phyloP scores from a whole-genome alignment of 2,797 vertebrate species.

The Acestrorhynchus altus region DNA sequence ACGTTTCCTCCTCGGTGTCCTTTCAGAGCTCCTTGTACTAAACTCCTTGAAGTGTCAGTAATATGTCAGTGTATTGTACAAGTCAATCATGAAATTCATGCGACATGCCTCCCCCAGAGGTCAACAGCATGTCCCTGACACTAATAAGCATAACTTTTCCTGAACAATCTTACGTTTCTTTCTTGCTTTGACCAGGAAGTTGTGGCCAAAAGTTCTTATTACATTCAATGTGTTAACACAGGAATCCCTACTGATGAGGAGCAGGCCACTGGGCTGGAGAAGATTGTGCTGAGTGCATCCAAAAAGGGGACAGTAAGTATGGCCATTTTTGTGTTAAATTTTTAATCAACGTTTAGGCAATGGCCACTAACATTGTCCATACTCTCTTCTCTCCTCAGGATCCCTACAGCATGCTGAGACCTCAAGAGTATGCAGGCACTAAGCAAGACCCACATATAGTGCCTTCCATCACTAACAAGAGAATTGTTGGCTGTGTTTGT shows the following conservation, averaged over 20 bases:
- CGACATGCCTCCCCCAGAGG: too few species aligned
- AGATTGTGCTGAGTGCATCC: slow-evolving; percentile 71
- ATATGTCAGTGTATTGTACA: too few species aligned
- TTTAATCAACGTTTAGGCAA: neutral
- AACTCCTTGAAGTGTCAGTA: too few species aligned
- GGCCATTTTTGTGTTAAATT: too few species aligned
- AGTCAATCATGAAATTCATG: too few species aligned
- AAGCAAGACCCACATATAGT: slow-evolving; percentile 78
- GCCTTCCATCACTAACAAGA: slow-evolving; percentile 67
- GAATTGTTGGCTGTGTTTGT: slow-evolving; percentile 78
- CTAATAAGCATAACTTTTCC: too few species aligned
- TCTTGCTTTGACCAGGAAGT: too few species aligned
- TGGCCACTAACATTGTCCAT: neutral
- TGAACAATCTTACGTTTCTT: too few species aligned
- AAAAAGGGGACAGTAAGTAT: slow-evolving; percentile 76
- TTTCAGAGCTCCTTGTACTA: too few species aligned
- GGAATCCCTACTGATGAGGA: slow-evolving; percentile 85
- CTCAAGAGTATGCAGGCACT: slow-evolving; percentile 70
- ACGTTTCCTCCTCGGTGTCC: too few species aligned
- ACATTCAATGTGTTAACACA: slow-evolving; percentile 44
- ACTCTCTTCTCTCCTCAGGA: slow-evolving; percentile 64
- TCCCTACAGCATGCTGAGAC: slow-evolving; percentile 70
- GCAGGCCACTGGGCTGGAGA: slow-evolving; percentile 83
- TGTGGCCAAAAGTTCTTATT: neutral
- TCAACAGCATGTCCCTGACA: too few species aligned